Percentiles rank a stretch among this genome's conserved stretches.
Evolutionary conservation across 2,113 vertebrate species (phyloP).

Genomic region (Anguilla rostrata): DNA sequence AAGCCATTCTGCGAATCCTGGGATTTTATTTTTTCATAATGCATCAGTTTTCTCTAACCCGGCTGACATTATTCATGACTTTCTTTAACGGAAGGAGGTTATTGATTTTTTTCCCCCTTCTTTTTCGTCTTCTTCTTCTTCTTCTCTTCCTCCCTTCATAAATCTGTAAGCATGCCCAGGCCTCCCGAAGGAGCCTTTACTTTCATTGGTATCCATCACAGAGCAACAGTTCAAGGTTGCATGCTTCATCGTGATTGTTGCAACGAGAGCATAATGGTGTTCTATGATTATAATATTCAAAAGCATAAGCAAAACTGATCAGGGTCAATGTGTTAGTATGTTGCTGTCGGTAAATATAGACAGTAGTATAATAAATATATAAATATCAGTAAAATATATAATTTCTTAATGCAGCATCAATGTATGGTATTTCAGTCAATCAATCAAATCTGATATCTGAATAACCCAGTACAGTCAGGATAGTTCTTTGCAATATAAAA

Average conservation of each 20-base stretch:
- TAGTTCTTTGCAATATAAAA: no score
- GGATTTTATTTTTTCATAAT: conserved; percentile 62
- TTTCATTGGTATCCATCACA: conserved; percentile 67
- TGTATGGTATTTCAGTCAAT: no score
- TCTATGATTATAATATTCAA: background rate
- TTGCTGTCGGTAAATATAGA: no score
- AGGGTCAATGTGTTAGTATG: no score
- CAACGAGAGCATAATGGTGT: background rate
- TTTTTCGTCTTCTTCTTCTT: no score
- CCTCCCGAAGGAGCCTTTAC: conserved; percentile 56
- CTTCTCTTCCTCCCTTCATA: conserved; percentile 44
- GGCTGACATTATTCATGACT: conserved; percentile 55
- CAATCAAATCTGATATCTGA: no score
- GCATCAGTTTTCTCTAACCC: conserved; percentile 66
- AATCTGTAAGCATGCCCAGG: conserved; percentile 63
- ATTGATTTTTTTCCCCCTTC: conserved; percentile 58
- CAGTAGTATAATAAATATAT: no score
- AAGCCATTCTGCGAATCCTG: background rate
- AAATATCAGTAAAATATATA: no score
- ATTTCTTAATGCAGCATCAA: no score
- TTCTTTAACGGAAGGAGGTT: conserved; percentile 56
- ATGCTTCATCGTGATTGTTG: background rate
- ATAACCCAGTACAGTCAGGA: no score
- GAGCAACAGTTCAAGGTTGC: conserved; percentile 67
- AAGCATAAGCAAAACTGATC: background rate